These are phyloP conservation scores for Galemys pyrenaicus DNA, from an alignment of 2,113 vertebrate species.

Conservation along the genomic window DNA sequence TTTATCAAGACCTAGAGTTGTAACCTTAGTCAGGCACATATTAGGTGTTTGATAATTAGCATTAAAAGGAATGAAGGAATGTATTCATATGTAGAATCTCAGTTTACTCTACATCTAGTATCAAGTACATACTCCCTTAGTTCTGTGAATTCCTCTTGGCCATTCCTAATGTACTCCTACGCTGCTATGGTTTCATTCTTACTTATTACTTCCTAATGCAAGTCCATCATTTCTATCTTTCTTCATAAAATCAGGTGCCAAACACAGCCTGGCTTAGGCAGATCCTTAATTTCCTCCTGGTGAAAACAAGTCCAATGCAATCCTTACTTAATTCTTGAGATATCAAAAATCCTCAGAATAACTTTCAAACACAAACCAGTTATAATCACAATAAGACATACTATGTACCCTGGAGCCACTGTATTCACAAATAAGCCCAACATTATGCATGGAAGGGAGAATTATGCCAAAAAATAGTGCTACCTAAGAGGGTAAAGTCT, in stretches of 20 bases:
- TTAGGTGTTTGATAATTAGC: neutral
- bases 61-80: neutral
- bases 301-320: constrained; percentile 11
- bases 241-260: constrained; percentile 16
- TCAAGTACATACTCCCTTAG: constrained; percentile 7
- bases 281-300: neutral
- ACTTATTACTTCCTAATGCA: constrained; percentile 15
- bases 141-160: constrained; percentile 24
- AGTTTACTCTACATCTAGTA: neutral
- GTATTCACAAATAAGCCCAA: constrained; percentile 34
- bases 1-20: neutral
- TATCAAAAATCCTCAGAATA: neutral
- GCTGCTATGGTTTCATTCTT: constrained; percentile 39
- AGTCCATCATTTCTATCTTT: constrained; percentile 24
- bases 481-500: neutral
- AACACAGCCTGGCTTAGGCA: neutral
- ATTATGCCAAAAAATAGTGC: constrained; percentile 12
- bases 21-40: constrained; percentile 18
- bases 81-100: neutral
- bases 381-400: neutral
- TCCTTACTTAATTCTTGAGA: constrained; percentile 24
- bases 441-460: neutral
- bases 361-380: constrained; percentile 20
- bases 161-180: constrained; percentile 16
- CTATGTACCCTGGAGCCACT: neutral